Percentiles rank a stretch among this genome's conserved stretches.
These are phyloP conservation scores for Genyomyrus donnyi DNA, from an alignment of 2,113 vertebrate genomes.

Conservation along the genomic window DNA sequence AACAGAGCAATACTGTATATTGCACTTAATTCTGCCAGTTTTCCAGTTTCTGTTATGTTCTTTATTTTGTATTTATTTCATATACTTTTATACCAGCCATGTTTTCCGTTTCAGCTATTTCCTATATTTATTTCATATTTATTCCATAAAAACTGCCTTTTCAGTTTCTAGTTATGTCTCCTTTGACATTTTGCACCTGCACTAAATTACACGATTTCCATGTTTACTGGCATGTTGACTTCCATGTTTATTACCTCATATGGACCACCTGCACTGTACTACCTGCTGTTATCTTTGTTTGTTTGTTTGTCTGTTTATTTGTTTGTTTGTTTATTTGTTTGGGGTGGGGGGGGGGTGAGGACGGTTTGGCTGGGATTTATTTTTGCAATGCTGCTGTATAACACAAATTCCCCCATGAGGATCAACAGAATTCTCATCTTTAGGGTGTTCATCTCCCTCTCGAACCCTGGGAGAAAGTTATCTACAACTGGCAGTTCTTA, in stretches of 20 bases:
- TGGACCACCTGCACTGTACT: background rate
- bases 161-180: background rate
- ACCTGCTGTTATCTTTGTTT: background rate
- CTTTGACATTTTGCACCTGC: background rate
- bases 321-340: background rate
- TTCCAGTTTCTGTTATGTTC: background rate
- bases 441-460: background rate
- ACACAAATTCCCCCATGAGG: background rate
- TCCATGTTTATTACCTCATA: background rate
- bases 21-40: background rate
- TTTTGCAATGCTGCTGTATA: background rate
- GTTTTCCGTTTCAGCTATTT: background rate
- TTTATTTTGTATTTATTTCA: background rate
- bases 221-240: background rate
- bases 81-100: background rate
- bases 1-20: background rate
- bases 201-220: background rate
- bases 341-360: background rate
- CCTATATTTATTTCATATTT: background rate
- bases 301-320: background rate
- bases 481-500: background rate
- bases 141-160: background rate
- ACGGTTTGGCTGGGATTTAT: background rate
- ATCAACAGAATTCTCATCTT: background rate
- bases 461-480: background rate